Percentiles rank a stretch among this genome's conserved stretches.
Conservation (phyloP, 2,888 invertebrate species). For the Oscheius myriophilus region DNA sequence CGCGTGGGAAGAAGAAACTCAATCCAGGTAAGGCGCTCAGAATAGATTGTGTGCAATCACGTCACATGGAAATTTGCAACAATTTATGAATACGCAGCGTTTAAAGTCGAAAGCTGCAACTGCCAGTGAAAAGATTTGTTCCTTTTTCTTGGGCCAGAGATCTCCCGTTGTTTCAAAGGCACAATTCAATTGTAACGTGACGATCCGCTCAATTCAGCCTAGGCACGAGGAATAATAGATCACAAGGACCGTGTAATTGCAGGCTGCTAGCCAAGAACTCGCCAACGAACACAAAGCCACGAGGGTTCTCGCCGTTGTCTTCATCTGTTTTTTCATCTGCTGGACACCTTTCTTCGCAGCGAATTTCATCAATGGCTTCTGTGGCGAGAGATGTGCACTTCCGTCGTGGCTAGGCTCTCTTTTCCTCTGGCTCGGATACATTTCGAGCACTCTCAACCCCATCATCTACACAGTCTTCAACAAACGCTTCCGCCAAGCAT, state of each 20-base stretch:
- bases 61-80: background rate
- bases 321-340: slow-evolving; percentile 90
- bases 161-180: too few species aligned
- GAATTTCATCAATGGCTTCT: slow-evolving; percentile 85
- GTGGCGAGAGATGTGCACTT: slow-evolving; percentile 71
- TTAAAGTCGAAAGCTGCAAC: too few species aligned
- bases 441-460: slow-evolving; percentile 92
- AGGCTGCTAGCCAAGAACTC: slow-evolving; percentile 62
- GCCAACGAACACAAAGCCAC: slow-evolving; percentile 87
- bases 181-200: too few species aligned
- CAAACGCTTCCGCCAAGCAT: slow-evolving; percentile 81
- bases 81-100: too few species aligned
- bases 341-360: slow-evolving; percentile 96
- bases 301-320: slow-evolving; percentile 91
- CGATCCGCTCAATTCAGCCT: background rate
- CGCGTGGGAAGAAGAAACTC: slow-evolving; percentile 52
- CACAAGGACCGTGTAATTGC: slow-evolving; percentile 26
- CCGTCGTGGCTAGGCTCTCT: slow-evolving; percentile 76
- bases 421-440: slow-evolving; percentile 91
- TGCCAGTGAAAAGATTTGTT: too few species aligned
- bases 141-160: background rate
- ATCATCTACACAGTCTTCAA: slow-evolving; percentile 96
- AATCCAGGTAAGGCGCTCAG: slow-evolving; percentile 37
- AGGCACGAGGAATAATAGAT: slow-evolving; percentile 2
- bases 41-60: background rate